These are phyloP conservation scores for Orycteropus afer DNA, from an alignment of 2,113 vertebrate genomes.

Conservation along the genomic window DNA sequence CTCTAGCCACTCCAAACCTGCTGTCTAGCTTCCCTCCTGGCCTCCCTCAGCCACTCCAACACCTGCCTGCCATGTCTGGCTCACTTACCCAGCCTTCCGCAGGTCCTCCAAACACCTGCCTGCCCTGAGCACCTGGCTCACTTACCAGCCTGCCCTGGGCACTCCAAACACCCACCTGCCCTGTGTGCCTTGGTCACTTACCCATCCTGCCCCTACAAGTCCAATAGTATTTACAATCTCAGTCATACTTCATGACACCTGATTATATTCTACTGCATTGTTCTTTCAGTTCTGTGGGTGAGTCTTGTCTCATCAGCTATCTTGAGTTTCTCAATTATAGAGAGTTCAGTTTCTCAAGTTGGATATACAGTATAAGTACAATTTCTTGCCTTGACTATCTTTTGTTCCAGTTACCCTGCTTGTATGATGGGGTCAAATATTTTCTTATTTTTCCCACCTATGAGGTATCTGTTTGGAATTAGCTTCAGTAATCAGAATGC, in stretches of 20 bases:
- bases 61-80: no score
- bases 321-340: background rate
- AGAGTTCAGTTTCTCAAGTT: background rate
- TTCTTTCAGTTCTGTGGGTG: background rate
- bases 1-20: no score
- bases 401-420: background rate
- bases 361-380: background rate
- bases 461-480: background rate
- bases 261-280: background rate
- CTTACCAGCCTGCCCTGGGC: no score
- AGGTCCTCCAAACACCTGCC: no score
- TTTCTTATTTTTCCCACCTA: constrained; percentile 13
- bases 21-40: no score
- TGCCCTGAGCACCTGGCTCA: no score
- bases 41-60: no score
- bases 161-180: no score
- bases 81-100: no score
- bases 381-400: background rate
- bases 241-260: background rate
- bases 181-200: no score
- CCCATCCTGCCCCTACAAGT: no score
- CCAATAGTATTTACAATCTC: background rate
- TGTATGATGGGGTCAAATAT: background rate
- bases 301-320: background rate
- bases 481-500: background rate